Percentiles rank a stretch among this genome's conserved stretches.
These are phyloP conservation scores for Chymomyza caudatula DNA, from an alignment of 2,888 invertebrate species.

Conservation along the genomic window DNA sequence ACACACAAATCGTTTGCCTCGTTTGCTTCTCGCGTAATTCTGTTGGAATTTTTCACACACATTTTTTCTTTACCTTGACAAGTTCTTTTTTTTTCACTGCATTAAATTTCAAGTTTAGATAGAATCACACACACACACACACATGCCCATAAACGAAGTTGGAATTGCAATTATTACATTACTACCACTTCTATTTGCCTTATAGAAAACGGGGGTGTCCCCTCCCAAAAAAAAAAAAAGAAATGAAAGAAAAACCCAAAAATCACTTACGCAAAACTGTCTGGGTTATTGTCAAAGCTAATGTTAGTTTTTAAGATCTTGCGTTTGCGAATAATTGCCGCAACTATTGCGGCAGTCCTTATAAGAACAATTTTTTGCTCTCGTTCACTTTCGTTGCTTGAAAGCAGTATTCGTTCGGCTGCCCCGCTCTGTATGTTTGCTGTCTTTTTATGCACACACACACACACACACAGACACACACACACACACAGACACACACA, in stretches of 20 bases:
- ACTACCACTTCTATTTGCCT: slow-evolving; percentile 20
- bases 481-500: slow-evolving; percentile 3
- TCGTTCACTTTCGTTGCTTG: slow-evolving; percentile 47
- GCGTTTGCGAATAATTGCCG: background rate
- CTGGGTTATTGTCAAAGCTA: background rate
- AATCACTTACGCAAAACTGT: background rate
- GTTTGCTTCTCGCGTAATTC: slow-evolving; percentile 57
- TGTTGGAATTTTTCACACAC: slow-evolving; percentile 61
- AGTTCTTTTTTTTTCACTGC: slow-evolving; percentile 52
- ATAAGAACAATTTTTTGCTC: slow-evolving; percentile 53
- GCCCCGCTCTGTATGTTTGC: slow-evolving; percentile 46
- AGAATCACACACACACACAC: background rate
- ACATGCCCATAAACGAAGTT: background rate
- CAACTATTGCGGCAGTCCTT: slow-evolving; percentile 42
- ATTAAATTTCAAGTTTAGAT: slow-evolving; percentile 60
- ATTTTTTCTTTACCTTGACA: slow-evolving; percentile 59
- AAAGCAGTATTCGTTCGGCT: background rate
- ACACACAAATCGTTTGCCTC: slow-evolving; percentile 9
- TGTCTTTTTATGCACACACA: slow-evolving; percentile 44
- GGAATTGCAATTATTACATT: slow-evolving; percentile 18
- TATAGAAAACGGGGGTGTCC: background rate
- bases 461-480: slow-evolving; percentile 23
- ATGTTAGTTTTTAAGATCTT: background rate
- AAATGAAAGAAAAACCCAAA: background rate
- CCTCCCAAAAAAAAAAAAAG: slow-evolving; percentile 3